Evolutionary conservation across 1,140 invertebrate species (phyloP).

Genomic region (Rhopalosiphum padi): DNA sequence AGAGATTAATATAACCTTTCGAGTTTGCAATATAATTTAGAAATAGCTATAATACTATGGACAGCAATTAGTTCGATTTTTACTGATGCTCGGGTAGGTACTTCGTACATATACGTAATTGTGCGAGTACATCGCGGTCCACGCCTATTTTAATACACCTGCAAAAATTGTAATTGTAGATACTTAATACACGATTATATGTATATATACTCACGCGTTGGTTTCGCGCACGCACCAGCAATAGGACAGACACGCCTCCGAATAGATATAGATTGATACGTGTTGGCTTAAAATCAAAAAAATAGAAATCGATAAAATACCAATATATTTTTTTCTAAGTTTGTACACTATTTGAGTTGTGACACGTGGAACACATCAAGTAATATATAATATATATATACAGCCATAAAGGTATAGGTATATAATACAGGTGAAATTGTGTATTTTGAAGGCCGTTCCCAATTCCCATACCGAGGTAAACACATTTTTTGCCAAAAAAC

Average conservation of each 20-base stretch:
- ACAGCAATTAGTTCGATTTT: background rate
- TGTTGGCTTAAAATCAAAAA: slow-evolving; percentile 31
- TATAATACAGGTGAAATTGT: slow-evolving; percentile 22
- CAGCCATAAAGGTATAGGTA: background rate
- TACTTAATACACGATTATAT: background rate
- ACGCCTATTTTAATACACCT: background rate
- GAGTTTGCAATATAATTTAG: slow-evolving; percentile 1
- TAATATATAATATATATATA: background rate
- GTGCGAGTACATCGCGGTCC: background rate
- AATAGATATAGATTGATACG: background rate
- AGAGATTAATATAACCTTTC: slow-evolving; percentile 8
- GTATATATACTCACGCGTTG: background rate
- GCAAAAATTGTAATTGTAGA: background rate
- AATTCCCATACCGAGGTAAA: background rate
- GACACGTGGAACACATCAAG: background rate
- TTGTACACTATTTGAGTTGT: background rate
- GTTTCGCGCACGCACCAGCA: background rate
- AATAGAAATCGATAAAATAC: slow-evolving; percentile 36
- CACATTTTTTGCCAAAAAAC: slow-evolving; percentile 24
- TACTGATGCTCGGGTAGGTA: background rate
- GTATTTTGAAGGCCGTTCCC: slow-evolving; percentile 12
- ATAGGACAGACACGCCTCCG: background rate
- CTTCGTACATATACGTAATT: background rate
- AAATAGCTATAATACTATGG: background rate
- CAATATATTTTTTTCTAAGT: background rate